Conservation (phyloP, 2,888 invertebrate species). For the Agrotis exclamationis region DNA sequence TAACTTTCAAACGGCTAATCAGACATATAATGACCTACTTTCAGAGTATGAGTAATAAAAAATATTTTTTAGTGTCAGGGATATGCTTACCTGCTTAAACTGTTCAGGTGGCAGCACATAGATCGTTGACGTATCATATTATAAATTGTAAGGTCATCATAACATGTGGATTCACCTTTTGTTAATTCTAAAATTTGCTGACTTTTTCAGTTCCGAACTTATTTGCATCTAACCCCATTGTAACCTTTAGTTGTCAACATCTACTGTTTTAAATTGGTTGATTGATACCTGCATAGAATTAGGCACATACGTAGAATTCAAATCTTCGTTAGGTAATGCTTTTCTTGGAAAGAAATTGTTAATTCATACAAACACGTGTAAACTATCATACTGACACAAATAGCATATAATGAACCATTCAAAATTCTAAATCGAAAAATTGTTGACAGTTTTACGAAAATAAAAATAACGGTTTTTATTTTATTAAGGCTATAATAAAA, state of each 20-base stretch:
- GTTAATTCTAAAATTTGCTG: neutral
- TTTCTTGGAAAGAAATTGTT: neutral
- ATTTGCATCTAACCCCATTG: slow-evolving; percentile 21
- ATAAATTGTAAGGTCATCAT: too few species aligned
- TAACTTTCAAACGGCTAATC: too few species aligned
- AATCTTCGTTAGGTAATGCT: neutral
- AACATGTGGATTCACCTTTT: neutral
- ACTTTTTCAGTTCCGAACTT: neutral
- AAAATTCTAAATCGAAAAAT: slow-evolving; percentile 17
- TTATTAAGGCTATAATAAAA: neutral
- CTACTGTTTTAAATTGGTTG: neutral
- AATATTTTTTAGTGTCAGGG: too few species aligned
- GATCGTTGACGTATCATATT: too few species aligned
- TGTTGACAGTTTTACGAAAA: neutral
- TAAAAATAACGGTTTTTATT: too few species aligned
- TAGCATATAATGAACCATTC: neutral
- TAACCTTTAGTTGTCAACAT: slow-evolving; percentile 27
- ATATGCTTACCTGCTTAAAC: too few species aligned
- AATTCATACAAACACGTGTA: neutral
- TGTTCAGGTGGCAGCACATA: too few species aligned
- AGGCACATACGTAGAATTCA: neutral
- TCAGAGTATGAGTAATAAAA: too few species aligned
- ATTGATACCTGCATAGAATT: neutral
- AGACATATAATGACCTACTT: too few species aligned
- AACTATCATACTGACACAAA: slow-evolving; percentile 1